Conservation (phyloP, 2,797 vertebrate species). For the Hoplostethus mediterraneus region DNA sequence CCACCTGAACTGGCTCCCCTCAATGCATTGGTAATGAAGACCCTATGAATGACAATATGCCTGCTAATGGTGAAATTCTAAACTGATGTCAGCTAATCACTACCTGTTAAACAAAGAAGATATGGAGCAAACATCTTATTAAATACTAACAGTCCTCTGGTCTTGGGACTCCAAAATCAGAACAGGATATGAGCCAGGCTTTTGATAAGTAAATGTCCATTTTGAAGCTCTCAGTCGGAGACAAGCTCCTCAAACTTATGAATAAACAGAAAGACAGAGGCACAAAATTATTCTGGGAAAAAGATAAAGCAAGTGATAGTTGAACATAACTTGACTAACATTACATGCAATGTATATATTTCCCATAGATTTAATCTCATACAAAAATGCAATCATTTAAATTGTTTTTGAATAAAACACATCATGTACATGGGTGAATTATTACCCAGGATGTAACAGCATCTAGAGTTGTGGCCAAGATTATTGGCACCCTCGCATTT, state of each 20-base stretch:
- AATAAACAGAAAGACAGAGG: constrained; percentile 10
- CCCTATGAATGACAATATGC: too few relatives aligned
- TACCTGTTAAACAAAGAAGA: constrained; percentile 10
- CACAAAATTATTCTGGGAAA: background rate
- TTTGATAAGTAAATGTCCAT: constrained; percentile 20
- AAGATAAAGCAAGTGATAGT: too few relatives aligned
- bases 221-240: constrained; percentile 23
- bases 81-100: background rate
- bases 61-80: background rate
- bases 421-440: background rate
- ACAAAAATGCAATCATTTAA: background rate
- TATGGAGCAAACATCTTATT: constrained; percentile 33
- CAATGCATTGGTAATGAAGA: too few relatives aligned
- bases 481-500: too few relatives aligned
- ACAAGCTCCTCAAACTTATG: constrained; percentile 10
- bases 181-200: constrained; percentile 6
- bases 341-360: too few relatives aligned
- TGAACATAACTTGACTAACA: background rate
- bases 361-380: too few relatives aligned
- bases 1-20: background rate
- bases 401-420: background rate
- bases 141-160: background rate
- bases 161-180: constrained; percentile 9
- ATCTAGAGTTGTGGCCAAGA: background rate
- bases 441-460: constrained; percentile 16